A percentile compares a stretch with the other conserved stretches of the same genome.
phyloP scores from a whole-genome alignment of 2,113 vertebrate species.

The Equus quagga region DNA sequence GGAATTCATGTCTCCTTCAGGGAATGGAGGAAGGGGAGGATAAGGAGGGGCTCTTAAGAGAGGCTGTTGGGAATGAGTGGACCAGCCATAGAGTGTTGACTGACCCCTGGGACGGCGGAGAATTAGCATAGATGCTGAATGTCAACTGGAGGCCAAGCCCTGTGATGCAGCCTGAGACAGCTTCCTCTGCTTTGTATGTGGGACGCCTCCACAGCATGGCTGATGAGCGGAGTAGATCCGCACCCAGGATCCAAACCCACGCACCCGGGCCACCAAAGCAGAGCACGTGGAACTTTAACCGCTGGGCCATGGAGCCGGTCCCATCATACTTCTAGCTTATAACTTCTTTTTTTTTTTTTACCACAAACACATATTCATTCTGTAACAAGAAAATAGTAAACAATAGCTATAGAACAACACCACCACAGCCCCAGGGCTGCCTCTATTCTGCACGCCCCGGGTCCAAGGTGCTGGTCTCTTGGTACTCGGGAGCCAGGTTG shows the following conservation, averaged over 20 bases:
- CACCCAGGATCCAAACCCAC: too few species aligned
- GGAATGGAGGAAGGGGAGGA: background rate
- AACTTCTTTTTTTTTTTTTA: background rate
- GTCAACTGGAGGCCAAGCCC: too few species aligned
- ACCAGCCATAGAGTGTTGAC: too few species aligned
- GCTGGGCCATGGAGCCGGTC: too few species aligned
- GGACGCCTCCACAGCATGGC: too few species aligned
- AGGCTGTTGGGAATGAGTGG: background rate
- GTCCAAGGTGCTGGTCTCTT: background rate
- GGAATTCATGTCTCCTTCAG: background rate
- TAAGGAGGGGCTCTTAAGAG: background rate
- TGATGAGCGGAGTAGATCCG: too few species aligned
- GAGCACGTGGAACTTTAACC: too few species aligned
- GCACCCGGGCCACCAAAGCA: too few species aligned
- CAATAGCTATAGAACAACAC: background rate
- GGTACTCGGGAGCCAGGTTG: background rate
- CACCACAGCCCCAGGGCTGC: fast-evolving
- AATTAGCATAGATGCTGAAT: background rate
- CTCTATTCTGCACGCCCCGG: background rate
- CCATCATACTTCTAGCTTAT: background rate
- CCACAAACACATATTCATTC: background rate
- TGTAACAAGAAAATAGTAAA: background rate
- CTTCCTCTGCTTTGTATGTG: background rate
- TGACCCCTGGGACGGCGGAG: background rate
- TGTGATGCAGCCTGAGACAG: background rate